Conservation (phyloP, 2,113 vertebrate species). For the Oryzias woworae region DNA sequence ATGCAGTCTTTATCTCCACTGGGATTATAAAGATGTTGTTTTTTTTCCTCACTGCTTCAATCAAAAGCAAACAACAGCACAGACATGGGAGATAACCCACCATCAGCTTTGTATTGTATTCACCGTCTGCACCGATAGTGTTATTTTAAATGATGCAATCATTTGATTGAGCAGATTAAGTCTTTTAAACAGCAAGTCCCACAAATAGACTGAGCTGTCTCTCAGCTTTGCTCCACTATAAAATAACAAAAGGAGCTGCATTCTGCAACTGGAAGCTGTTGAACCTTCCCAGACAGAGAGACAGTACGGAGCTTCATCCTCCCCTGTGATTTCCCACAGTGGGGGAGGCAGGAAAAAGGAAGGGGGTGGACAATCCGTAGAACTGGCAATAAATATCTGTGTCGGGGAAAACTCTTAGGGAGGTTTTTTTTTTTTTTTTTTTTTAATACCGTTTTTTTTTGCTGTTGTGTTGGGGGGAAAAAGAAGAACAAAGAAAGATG, state of each 20-base stretch:
- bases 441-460: slow-evolving; percentile 7
- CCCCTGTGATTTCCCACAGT: slow-evolving; percentile 71
- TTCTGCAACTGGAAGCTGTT: slow-evolving; percentile 53
- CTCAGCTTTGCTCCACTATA: slow-evolving; percentile 41
- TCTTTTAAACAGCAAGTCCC: slow-evolving; percentile 42
- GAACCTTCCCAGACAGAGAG: slow-evolving; percentile 52
- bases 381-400: slow-evolving; percentile 65
- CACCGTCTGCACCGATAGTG: slow-evolving; percentile 18
- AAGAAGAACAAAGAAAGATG: slow-evolving; percentile 24
- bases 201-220: slow-evolving; percentile 50
- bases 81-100: slow-evolving; percentile 19
- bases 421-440: slow-evolving; percentile 41
- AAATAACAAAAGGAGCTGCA: slow-evolving; percentile 54
- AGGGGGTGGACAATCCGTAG: slow-evolving; percentile 42
- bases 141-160: slow-evolving; percentile 53
- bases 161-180: slow-evolving; percentile 47
- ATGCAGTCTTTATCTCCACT: slow-evolving; percentile 23
- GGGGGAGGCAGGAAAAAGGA: slow-evolving; percentile 31
- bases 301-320: slow-evolving; percentile 52
- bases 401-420: slow-evolving; percentile 57
- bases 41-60: slow-evolving; percentile 6
- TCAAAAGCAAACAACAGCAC: slow-evolving; percentile 28
- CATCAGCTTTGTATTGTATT: slow-evolving; percentile 24
- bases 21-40: slow-evolving; percentile 10
- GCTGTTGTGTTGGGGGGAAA: slow-evolving; percentile 37